Evolutionary conservation across 2,888 invertebrate species (phyloP).

Genomic region (Troglohyphantes excavatus): DNA sequence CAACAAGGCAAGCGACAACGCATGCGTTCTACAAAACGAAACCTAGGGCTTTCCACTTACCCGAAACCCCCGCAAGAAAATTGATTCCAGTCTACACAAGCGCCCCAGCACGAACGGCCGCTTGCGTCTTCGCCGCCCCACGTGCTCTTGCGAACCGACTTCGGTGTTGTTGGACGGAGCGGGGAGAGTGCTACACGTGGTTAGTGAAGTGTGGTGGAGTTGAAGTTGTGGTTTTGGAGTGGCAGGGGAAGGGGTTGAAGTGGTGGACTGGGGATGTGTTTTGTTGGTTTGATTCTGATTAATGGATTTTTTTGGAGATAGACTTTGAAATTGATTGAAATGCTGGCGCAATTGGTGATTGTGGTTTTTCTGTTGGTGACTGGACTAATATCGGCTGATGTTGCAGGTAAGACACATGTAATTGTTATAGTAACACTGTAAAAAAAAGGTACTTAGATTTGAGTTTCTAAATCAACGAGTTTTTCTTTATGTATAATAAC

Average conservation of each 20-base stretch:
- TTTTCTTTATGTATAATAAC: too few species aligned
- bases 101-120: neutral
- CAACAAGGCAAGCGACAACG: too few species aligned
- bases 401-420: neutral
- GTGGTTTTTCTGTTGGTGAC: neutral
- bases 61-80: slow-evolving; percentile 39
- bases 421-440: neutral
- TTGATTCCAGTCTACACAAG: slow-evolving; percentile 63
- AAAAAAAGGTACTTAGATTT: too few species aligned
- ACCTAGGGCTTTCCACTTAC: slow-evolving; percentile 25
- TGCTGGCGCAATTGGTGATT: slow-evolving; percentile 6
- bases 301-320: slow-evolving; percentile 11
- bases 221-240: too few species aligned
- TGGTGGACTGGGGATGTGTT: neutral
- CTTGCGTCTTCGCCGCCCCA: neutral
- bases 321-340: neutral
- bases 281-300: neutral
- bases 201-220: neutral
- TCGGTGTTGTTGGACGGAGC: neutral
- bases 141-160: neutral
- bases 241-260: too few species aligned
- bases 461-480: too few species aligned
- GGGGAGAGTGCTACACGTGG: slow-evolving; percentile 51
- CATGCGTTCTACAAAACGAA: slow-evolving; percentile 27
- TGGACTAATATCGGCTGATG: neutral